Percentiles rank a stretch among this genome's conserved stretches.
phyloP scores from a whole-genome alignment of 2,888 invertebrate genomes.

The Phengaris arion region DNA sequence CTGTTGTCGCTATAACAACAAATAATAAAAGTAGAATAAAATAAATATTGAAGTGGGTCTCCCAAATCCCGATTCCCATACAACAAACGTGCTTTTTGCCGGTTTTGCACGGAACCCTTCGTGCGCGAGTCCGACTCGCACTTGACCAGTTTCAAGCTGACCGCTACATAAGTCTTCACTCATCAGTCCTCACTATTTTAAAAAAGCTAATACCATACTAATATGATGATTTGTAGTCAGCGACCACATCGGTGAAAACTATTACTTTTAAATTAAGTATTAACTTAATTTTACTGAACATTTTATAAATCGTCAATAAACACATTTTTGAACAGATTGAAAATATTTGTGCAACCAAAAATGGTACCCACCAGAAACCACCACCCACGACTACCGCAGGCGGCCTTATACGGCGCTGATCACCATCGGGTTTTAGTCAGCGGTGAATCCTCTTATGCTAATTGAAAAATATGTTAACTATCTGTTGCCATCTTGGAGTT shows the following conservation, averaged over 20 bases:
- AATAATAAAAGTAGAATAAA: no score
- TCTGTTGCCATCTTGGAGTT: slow-evolving; percentile 3
- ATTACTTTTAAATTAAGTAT: background rate
- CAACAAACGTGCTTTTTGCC: no score
- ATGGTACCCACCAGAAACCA: background rate
- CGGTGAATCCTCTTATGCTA: slow-evolving; percentile 6
- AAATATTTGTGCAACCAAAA: background rate
- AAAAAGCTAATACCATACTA: no score
- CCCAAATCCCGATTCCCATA: no score
- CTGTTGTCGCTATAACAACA: no score
- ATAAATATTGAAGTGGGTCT: no score
- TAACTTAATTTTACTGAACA: background rate
- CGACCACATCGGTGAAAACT: background rate
- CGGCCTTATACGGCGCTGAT: background rate
- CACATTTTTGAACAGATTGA: background rate
- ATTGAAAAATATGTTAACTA: background rate
- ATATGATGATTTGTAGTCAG: background rate
- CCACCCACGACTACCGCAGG: background rate
- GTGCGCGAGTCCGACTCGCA: no score
- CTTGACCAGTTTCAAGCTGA: no score
- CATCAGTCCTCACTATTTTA: no score
- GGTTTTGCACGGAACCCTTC: no score
- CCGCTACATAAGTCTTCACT: no score
- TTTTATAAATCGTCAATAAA: background rate
- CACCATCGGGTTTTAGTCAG: background rate